Evolutionary conservation across 2,888 invertebrate genomes (phyloP), one percentile per base, ranked within the genome.

Genomic region (Marasmarcha lunaedactyla): DNA sequence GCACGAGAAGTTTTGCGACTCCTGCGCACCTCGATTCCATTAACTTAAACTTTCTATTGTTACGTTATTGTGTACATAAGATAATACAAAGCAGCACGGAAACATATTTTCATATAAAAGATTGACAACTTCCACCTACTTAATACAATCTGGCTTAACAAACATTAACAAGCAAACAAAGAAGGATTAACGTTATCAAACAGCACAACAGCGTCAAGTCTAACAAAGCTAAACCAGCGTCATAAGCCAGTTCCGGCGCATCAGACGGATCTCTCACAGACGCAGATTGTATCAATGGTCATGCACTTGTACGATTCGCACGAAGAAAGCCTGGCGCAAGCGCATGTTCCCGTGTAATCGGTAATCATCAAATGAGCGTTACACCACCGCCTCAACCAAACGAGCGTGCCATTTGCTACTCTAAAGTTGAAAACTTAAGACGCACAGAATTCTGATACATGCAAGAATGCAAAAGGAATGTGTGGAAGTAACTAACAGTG

Each of bases 341-440:
- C 54, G 57, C 49, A 30, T 30, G 42, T 36, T 45, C 44, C 47
- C 54, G 46, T 58, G 55, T 61, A 60, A 61, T 60, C 54, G 48
- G 42, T 59, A 59, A 60, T 57, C 46, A 50, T 33, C 36, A 44
- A 44, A 41, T 37, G 44, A 40, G 40, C 41, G 44, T 42, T 35
- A 36, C 14, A 41, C 20, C 41, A 38, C 37, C 35, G 33, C 13
- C 39, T 37, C 33, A 37, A 36, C 37, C 25, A 35, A 14, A 13
- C 13, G 3, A 33, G 3, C 10, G 9, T 9, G 13, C 35, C 7
- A 35, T 35, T 11, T 4, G 7, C 6, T 7, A 30, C 30, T 11
- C 30, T 30, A 30, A n/a, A 3, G 2, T n/a, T 11, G 6, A 30
- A 7, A n/a, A 30, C 3, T 7, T 30, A 30, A 30, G 30, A 30